phyloP scores from a whole-genome alignment of 1,140 invertebrate species.

The Bombyx mandarina region DNA sequence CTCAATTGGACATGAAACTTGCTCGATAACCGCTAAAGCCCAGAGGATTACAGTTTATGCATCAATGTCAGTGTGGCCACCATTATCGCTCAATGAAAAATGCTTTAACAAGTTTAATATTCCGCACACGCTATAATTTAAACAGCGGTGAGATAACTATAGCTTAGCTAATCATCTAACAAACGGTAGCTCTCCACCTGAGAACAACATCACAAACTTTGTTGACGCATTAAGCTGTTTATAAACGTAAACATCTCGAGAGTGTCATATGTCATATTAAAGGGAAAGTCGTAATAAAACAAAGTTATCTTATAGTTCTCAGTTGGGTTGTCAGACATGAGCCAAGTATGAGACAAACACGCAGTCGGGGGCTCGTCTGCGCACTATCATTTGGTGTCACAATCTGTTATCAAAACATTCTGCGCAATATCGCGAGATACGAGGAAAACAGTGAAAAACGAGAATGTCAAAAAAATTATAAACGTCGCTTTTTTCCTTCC shows the following conservation, averaged over 20 bases:
- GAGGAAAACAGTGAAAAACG: too few relatives aligned
- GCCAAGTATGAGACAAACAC: constrained; percentile 24
- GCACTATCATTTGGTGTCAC: constrained; percentile 20
- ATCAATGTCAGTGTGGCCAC: constrained; percentile 3
- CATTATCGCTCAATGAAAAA: too few relatives aligned
- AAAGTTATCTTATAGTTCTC: constrained; percentile 38
- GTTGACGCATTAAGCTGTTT: too few relatives aligned
- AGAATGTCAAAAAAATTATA: too few relatives aligned
- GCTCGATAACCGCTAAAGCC: constrained; percentile 14
- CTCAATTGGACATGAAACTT: constrained; percentile 25
- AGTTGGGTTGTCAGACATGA: constrained; percentile 31
- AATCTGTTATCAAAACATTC: constrained; percentile 17
- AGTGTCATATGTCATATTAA: constrained; percentile 8
- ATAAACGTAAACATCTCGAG: not conserved
- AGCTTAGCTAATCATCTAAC: too few relatives aligned
- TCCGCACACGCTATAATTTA: too few relatives aligned
- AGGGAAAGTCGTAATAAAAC: constrained; percentile 9
- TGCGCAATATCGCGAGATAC: constrained; percentile 13
- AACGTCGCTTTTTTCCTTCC: too few relatives aligned
- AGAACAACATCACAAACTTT: too few relatives aligned
- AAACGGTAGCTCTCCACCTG: too few relatives aligned
- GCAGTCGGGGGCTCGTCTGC: constrained; percentile 33
- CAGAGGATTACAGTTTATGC: constrained; percentile 11
- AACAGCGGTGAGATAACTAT: too few relatives aligned
- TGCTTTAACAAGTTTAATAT: too few relatives aligned